Evolutionary conservation across 2,888 invertebrate genomes (phyloP), one percentile per base, ranked within the genome.

Genomic region (Zeuzera pyrina): DNA sequence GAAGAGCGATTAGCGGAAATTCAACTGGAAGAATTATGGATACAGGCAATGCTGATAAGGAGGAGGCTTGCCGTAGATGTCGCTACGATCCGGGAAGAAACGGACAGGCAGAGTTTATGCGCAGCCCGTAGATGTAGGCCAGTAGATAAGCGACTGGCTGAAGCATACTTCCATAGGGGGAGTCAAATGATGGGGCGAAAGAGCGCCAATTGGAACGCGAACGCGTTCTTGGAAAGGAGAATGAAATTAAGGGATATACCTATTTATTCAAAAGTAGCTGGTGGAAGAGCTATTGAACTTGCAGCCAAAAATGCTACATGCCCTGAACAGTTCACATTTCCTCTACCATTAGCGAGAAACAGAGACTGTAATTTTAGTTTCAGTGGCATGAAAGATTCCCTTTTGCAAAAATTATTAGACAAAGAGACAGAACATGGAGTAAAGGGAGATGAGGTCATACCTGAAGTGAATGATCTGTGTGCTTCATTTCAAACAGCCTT

Each of bases 291-390:
- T 13, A 87, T 98, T 19, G 98, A 98, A 79, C 60, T 86, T 37
- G 89, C 95, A 31, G 95, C 97, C 0, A 70, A 59, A 21, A 81
- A 81, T 55, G 87, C 90, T 5, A 86, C 85, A n/a, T 77, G 92
- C 66, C 85, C 88, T 0, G 54, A 77, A 6, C 73, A 87, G 35
- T 94, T 89, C 68, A 49, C 84, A 13, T 92, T 95, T 54, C 85
- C 89, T 0, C 52, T 86, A 25, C 89, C 92, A 1, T 68, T 95
- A 63, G 54, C 84, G 2, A 84, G 66, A 40, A 76, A 87, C 33
- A 87, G 72, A 55, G 89, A 95, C 63, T 98, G 98, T 60, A 91
- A 94, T 69, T 98, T 98, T 61, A 96, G 95, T 69, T 94, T 97
- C 65, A 85, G 94, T 42, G 97, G 97, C 1, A 60, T 94, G 2